These are phyloP conservation scores for Dolichopus griseipennis DNA, from an alignment of 2,888 invertebrate genomes.

Conservation along the genomic window DNA sequence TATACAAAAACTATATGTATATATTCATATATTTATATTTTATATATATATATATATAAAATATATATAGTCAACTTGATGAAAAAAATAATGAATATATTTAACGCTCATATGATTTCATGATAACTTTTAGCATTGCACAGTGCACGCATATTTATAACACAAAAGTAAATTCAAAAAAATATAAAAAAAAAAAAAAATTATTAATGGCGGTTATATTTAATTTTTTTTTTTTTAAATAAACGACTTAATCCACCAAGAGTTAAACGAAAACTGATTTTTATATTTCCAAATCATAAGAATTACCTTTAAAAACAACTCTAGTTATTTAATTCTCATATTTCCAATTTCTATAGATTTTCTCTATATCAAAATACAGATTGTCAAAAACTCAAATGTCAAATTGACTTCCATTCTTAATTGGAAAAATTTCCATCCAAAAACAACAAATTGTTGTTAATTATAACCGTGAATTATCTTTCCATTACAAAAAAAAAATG, in stretches of 20 bases:
- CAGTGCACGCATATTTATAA: not conserved
- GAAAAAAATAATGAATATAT: not conserved
- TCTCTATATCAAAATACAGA: too few relatives aligned
- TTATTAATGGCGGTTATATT: not conserved
- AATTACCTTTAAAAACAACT: too few relatives aligned
- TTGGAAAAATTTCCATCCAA: too few relatives aligned
- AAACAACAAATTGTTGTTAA: too few relatives aligned
- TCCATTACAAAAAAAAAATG: too few relatives aligned
- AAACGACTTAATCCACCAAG: not conserved
- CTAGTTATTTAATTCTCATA: too few relatives aligned
- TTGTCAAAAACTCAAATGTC: too few relatives aligned
- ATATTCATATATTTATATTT: not conserved
- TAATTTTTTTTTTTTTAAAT: not conserved
- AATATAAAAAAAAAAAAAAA: not conserved
- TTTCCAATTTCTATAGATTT: too few relatives aligned
- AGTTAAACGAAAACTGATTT: not conserved
- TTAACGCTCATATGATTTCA: conserved; percentile 6
- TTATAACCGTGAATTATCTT: too few relatives aligned
- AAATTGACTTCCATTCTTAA: too few relatives aligned
- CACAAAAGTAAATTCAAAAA: not conserved
- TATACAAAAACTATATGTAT: not conserved
- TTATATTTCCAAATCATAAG: not conserved
- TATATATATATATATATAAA: not conserved
- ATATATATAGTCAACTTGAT: not conserved
- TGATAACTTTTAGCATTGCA: not conserved